Conservation (phyloP, 2,113 vertebrate species). For the Chiloscyllium plagiosum region DNA sequence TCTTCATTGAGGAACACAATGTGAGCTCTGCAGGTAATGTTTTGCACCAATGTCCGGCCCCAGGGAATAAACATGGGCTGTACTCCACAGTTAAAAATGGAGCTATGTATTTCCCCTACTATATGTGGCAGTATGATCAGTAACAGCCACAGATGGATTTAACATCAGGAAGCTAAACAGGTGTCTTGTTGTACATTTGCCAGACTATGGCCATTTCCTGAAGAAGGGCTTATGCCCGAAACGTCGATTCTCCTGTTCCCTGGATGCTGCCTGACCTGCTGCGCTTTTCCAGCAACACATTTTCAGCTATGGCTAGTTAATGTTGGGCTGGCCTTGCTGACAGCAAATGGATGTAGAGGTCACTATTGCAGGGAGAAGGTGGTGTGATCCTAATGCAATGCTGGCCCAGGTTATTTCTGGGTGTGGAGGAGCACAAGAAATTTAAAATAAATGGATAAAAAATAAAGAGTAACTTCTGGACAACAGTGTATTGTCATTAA, state of each 20-base stretch:
- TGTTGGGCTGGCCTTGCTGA: background rate
- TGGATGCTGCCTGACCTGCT: no score
- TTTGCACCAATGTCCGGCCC: background rate
- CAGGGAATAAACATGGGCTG: background rate
- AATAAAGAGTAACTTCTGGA: background rate
- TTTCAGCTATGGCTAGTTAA: background rate
- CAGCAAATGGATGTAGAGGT: background rate
- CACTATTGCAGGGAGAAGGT: background rate
- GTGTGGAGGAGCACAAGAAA: background rate
- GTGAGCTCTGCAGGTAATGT: background rate
- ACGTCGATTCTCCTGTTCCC: no score
- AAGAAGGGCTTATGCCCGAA: no score
- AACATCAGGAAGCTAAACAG: background rate
- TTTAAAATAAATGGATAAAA: slow-evolving; percentile 17
- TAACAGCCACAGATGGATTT: background rate
- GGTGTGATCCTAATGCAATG: no score
- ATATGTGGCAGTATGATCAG: background rate
- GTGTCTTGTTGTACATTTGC: background rate
- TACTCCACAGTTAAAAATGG: background rate
- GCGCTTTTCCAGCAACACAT: no score
- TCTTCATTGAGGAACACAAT: background rate
- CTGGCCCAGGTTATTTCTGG: background rate
- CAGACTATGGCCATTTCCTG: no score
- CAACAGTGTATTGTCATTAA: background rate
- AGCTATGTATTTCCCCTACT: no score